Percentiles rank a stretch among this genome's conserved stretches.
Evolutionary conservation across 2,797 vertebrate species (phyloP).

Genomic region (Lateolabrax maculatus): DNA sequence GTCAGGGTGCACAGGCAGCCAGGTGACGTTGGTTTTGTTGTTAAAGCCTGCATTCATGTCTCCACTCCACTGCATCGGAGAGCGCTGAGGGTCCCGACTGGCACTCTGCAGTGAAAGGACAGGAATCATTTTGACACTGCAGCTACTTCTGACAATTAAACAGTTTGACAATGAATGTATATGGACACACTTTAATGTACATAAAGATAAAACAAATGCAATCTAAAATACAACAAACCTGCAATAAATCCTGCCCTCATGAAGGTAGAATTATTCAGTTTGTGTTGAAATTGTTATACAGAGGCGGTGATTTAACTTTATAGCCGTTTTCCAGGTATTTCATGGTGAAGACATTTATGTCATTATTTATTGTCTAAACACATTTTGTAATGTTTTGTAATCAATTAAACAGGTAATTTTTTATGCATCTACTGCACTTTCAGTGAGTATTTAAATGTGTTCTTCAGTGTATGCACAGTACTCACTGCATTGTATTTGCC

Average conservation of each 20-base stretch:
- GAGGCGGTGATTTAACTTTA: background rate
- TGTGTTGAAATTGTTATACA: background rate
- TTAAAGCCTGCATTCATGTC: conserved; percentile 91
- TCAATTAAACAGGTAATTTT: conserved; percentile 14
- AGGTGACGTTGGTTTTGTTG: conserved; percentile 82
- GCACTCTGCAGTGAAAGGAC: conserved; percentile 81
- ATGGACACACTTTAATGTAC: background rate
- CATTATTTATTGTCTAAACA: background rate
- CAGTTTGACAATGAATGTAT: background rate
- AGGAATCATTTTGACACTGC: background rate
- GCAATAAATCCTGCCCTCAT: conserved; percentile 4
- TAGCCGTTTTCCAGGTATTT: background rate
- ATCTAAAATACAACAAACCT: background rate
- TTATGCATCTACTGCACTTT: background rate
- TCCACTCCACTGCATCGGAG: conserved; percentile 96
- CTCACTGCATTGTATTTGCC: conserved; percentile 79
- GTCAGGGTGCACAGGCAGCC: conserved; percentile 89
- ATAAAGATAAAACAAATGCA: background rate
- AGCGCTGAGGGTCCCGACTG: conserved; percentile 88
- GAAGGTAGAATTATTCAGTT: background rate
- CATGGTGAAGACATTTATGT: background rate
- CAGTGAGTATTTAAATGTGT: background rate
- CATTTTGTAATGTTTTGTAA: background rate
- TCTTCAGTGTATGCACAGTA: conserved; percentile 12
- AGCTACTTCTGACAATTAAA: background rate